Conservation (phyloP, 2,797 vertebrate species). For the Remorina albescens region DNA sequence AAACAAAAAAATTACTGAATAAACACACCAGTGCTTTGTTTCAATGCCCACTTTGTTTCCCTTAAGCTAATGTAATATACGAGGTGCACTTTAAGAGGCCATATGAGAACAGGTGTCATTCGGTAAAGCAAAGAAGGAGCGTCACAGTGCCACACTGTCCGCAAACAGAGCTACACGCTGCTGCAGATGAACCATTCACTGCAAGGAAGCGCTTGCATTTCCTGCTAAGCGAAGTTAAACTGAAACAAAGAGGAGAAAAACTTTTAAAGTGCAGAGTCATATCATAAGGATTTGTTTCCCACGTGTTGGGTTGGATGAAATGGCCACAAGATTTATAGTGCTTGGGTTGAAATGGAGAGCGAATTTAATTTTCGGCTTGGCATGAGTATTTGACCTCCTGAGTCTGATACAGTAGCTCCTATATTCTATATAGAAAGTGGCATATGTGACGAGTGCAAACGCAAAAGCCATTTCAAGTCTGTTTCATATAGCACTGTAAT, state of each 20-base stretch:
- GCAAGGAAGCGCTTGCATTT: neutral
- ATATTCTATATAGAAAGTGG: neutral
- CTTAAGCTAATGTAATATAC: neutral
- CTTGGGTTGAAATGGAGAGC: constrained; percentile 29
- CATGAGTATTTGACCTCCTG: neutral
- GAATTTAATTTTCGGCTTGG: constrained; percentile 26
- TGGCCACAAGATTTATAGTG: constrained; percentile 28
- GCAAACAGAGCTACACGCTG: neutral
- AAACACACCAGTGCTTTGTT: neutral
- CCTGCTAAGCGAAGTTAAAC: no score
- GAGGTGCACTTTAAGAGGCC: constrained; percentile 28
- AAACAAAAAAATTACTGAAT: neutral
- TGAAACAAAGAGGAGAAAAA: no score
- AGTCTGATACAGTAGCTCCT: neutral
- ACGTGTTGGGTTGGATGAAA: constrained; percentile 6
- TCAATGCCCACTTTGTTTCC: neutral
- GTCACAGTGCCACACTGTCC: neutral
- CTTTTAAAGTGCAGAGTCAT: neutral
- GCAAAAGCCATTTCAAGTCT: neutral
- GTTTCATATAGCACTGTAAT: neutral
- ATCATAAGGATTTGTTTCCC: neutral
- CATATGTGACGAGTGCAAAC: constrained; percentile 14
- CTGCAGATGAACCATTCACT: neutral
- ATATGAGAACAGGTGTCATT: constrained; percentile 19
- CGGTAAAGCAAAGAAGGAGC: neutral